These are phyloP conservation scores for Scylla paramamosain DNA, from an alignment of 1,140 invertebrate species.

Conservation along the genomic window DNA sequence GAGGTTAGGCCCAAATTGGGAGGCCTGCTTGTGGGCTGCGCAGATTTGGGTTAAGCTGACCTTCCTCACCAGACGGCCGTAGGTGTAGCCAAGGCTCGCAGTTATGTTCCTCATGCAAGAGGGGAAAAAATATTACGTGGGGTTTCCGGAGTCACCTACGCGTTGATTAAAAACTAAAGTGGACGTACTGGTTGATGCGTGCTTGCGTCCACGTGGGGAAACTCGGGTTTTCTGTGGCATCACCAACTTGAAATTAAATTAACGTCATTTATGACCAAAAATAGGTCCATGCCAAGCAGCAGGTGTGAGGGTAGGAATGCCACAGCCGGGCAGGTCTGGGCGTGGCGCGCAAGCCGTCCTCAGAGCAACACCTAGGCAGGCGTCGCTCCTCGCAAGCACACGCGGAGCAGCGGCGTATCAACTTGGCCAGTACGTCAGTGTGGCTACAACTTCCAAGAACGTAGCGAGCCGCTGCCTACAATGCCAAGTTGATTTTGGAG, in stretches of 20 bases:
- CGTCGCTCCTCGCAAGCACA: background rate
- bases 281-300: too few species aligned
- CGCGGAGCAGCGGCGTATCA: background rate
- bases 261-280: too few species aligned
- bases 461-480: background rate
- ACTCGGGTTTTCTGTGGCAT: background rate
- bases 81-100: constrained; percentile 19
- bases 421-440: background rate
- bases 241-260: background rate
- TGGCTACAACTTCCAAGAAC: constrained; percentile 14
- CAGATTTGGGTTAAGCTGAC: background rate
- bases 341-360: background rate
- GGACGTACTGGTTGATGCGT: too few species aligned
- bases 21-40: background rate
- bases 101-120: background rate
- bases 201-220: too few species aligned
- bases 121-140: background rate
- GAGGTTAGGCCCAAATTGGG: background rate
- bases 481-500: constrained; percentile 67
- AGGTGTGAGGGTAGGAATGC: too few species aligned
- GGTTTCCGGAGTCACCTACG: background rate
- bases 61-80: background rate
- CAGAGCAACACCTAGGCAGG: background rate
- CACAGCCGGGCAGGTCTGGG: background rate
- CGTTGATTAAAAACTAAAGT: background rate